Conservation (phyloP, 1,140 invertebrate species). For the Nixonia krombeini region DNA sequence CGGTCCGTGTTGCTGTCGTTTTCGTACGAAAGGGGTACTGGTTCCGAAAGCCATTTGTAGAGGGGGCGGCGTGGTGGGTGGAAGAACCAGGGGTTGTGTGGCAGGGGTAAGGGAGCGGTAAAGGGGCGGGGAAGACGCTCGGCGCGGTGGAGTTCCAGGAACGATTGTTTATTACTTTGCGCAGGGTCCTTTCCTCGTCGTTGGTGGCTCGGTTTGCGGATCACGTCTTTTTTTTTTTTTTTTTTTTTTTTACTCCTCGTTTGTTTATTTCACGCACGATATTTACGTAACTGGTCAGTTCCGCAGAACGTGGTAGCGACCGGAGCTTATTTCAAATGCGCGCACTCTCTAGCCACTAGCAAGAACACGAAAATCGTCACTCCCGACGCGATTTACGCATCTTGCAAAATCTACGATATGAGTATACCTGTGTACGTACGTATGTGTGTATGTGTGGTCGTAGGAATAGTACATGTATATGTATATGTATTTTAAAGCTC, state of each 20-base stretch:
- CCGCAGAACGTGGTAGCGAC: slow-evolving; percentile 13
- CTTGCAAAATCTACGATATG: slow-evolving; percentile 23
- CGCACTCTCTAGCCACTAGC: slow-evolving; percentile 45
- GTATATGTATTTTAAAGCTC: neutral
- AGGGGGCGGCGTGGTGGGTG: no score
- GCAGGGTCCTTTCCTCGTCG: slow-evolving; percentile 60
- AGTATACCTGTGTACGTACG: slow-evolving; percentile 2
- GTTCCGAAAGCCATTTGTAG: no score
- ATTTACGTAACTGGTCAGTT: slow-evolving; percentile 58
- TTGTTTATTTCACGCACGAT: slow-evolving; percentile 25
- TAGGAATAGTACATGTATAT: neutral
- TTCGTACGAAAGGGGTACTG: no score
- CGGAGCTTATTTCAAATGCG: slow-evolving; percentile 35
- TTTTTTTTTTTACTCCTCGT: slow-evolving; percentile 24
- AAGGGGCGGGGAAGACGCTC: neutral
- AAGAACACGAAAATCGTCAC: slow-evolving; percentile 48
- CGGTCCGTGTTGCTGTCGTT: no score
- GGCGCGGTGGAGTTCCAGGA: slow-evolving; percentile 11
- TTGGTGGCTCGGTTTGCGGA: slow-evolving; percentile 28
- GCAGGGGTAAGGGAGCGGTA: neutral
- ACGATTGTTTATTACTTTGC: slow-evolving; percentile 62
- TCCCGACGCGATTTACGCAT: slow-evolving; percentile 51
- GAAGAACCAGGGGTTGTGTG: no score
- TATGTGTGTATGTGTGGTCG: neutral
- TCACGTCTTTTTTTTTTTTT: no score